Evolutionary conservation across 92 coral and sea anemone species (phyloP).

Genomic region (Heteractis magnifica): DNA sequence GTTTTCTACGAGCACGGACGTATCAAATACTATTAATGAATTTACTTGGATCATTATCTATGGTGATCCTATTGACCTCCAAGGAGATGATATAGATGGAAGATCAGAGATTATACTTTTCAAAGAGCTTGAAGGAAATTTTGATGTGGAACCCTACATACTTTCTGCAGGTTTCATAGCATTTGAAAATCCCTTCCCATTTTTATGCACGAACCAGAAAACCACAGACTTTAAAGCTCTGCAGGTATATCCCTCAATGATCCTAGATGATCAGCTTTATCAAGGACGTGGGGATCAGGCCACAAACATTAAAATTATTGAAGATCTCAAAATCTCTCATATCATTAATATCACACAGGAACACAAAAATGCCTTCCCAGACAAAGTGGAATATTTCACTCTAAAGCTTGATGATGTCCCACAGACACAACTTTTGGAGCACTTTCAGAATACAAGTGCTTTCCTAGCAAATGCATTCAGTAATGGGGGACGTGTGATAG

Average conservation of each 20-base stretch:
- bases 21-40: slow-evolving; percentile 63
- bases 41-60: slow-evolving; percentile 79
- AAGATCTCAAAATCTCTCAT: slow-evolving; percentile 77
- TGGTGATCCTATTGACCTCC: slow-evolving; percentile 52
- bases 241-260: slow-evolving; percentile 78
- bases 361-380: slow-evolving; percentile 87
- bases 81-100: slow-evolving; percentile 33
- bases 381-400: slow-evolving; percentile 72
- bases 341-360: slow-evolving; percentile 84
- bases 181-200: slow-evolving; percentile 70
- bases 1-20: slow-evolving; percentile 28
- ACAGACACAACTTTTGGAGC: slow-evolving; percentile 67
- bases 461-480: slow-evolving; percentile 69
- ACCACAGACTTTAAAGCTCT: slow-evolving; percentile 59
- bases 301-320: slow-evolving; percentile 60
- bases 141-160: slow-evolving; percentile 63
- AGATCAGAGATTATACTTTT: slow-evolving; percentile 63
- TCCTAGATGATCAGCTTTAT: slow-evolving; percentile 72
- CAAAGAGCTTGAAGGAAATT: slow-evolving; percentile 66
- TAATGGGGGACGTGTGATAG: slow-evolving; percentile 79
- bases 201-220: slow-evolving; percentile 70
- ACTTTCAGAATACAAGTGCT: slow-evolving; percentile 69
- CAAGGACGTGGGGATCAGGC: slow-evolving; percentile 98
- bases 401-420: slow-evolving; percentile 91
- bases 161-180: slow-evolving; percentile 71